Evolutionary conservation across 1,140 invertebrate species (phyloP).

Genomic region (Centruroides vittatus): DNA sequence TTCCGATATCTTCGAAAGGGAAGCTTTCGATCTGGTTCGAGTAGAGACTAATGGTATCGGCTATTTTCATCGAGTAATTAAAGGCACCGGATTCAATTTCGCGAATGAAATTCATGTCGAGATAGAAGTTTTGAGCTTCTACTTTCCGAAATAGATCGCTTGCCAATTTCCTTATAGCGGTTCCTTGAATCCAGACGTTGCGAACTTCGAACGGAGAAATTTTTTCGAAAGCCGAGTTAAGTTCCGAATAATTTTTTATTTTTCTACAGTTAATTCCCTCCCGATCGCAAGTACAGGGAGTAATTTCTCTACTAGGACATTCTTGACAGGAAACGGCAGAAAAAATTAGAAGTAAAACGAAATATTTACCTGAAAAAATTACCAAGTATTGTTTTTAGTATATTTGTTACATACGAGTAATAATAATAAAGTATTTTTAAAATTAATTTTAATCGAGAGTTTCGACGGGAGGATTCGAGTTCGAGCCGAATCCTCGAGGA

Average conservation of each 20-base stretch:
- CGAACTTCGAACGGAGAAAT: not conserved
- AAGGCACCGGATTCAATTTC: not conserved
- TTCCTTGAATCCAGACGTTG: not conserved
- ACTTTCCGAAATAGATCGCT: not conserved
- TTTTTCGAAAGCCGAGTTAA: not conserved
- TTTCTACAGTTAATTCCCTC: slow-evolving; percentile 1
- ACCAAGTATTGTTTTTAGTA: too few species aligned
- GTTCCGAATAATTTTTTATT: not conserved
- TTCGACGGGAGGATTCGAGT: too few species aligned
- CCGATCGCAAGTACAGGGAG: slow-evolving; percentile 3
- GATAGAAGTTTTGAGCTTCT: not conserved
- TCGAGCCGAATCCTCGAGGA: too few species aligned
- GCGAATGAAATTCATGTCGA: not conserved
- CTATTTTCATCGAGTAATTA: not conserved
- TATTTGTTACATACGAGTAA: too few species aligned
- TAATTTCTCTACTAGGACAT: not conserved
- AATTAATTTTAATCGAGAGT: too few species aligned
- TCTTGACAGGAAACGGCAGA: too few species aligned
- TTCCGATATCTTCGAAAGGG: not conserved
- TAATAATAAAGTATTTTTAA: too few species aligned
- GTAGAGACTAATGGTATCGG: not conserved
- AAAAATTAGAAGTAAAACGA: too few species aligned
- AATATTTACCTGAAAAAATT: too few species aligned
- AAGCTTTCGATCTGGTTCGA: not conserved
- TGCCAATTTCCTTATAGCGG: not conserved